These are phyloP conservation scores for Andrena minutula DNA, from an alignment of 2,888 invertebrate genomes.

Conservation along the genomic window DNA sequence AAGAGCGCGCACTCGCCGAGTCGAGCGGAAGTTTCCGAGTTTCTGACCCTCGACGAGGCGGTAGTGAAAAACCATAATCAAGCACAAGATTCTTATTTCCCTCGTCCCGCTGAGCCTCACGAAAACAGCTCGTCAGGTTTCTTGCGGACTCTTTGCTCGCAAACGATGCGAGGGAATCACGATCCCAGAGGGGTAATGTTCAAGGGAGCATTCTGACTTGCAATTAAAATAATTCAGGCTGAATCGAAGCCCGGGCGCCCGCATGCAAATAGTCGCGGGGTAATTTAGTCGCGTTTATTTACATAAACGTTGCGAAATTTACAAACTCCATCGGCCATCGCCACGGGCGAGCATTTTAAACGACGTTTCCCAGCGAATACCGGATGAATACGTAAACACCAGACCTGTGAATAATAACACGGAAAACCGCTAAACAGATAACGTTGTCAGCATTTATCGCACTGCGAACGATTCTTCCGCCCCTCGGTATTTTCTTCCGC, in stretches of 20 bases:
- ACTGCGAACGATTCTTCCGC: neutral
- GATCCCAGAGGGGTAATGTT: neutral
- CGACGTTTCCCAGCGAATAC: conserved; percentile 6
- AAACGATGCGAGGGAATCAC: neutral
- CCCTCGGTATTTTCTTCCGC: neutral
- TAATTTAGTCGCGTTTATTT: conserved; percentile 20
- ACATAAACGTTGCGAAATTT: conserved; percentile 31
- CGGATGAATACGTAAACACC: neutral
- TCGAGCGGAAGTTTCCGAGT: too few relatives aligned
- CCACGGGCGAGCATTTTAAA: conserved; percentile 31
- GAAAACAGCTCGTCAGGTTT: neutral
- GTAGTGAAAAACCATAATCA: conserved; percentile 16
- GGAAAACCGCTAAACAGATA: neutral
- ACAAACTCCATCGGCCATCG: conserved; percentile 27
- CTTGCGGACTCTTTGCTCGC: conserved; percentile 21
- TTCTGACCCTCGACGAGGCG: neutral
- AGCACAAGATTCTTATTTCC: neutral
- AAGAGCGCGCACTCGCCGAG: too few relatives aligned
- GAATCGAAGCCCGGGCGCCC: neutral
- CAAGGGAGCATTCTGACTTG: neutral
- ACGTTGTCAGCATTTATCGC: neutral
- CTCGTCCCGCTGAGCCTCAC: neutral
- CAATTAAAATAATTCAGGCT: conserved; percentile 12
- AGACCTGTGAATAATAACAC: conserved; percentile 25
- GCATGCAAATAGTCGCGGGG: conserved; percentile 21